A percentile compares a stretch with the other conserved stretches of the same genome.
phyloP scores from a whole-genome alignment of 2,113 vertebrate genomes.

The Percina caprodes region DNA sequence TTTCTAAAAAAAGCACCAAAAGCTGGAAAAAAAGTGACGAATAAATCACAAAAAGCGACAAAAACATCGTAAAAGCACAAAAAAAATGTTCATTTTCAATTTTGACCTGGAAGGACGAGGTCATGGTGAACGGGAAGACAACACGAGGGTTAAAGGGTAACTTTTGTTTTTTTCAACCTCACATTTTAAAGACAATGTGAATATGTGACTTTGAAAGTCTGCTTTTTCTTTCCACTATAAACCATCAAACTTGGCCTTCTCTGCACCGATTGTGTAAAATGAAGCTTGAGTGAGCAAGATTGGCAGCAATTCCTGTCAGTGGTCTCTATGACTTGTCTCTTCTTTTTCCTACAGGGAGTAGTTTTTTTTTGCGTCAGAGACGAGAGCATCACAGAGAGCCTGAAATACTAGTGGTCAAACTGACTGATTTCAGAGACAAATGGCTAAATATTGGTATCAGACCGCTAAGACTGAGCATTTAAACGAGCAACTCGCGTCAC shows the following conservation, averaged over 20 bases:
- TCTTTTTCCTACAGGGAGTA: background rate
- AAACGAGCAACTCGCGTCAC: background rate
- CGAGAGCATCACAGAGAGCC: background rate
- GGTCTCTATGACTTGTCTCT: background rate
- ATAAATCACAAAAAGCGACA: too few species aligned
- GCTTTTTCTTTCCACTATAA: too few species aligned
- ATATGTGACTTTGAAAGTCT: background rate
- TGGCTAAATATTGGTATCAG: background rate
- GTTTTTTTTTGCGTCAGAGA: background rate
- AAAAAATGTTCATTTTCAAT: too few species aligned
- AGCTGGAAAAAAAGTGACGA: too few species aligned
- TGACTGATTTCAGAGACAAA: background rate
- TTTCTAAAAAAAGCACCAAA: too few species aligned
- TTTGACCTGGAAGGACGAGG: too few species aligned
- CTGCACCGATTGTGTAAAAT: background rate
- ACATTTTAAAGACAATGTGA: background rate
- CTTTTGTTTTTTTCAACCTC: too few species aligned
- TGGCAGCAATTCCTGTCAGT: background rate
- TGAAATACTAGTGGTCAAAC: background rate
- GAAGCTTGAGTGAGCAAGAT: background rate
- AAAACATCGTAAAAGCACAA: too few species aligned
- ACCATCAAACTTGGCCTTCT: background rate
- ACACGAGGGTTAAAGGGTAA: too few species aligned
- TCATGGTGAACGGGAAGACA: too few species aligned
- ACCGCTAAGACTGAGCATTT: background rate